These are phyloP conservation scores for Chymomyza amoena DNA, from an alignment of 2,888 invertebrate species.

Conservation along the genomic window DNA sequence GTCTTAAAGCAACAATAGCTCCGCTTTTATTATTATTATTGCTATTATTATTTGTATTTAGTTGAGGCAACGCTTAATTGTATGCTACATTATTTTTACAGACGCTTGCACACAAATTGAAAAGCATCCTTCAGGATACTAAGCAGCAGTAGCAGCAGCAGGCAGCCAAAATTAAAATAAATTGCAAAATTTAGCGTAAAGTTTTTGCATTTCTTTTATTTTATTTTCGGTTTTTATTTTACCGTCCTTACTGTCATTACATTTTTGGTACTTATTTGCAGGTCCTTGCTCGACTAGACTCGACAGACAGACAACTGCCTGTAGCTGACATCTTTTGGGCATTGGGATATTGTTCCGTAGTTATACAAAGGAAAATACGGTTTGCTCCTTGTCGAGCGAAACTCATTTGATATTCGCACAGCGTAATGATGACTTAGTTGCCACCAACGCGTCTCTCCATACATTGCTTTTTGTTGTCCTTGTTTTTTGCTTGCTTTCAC, in stretches of 20 bases:
- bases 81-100: slow-evolving; percentile 54
- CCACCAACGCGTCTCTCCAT: background rate
- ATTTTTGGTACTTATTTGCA: background rate
- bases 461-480: slow-evolving; percentile 3
- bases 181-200: slow-evolving; percentile 40
- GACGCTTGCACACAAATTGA: slow-evolving; percentile 42
- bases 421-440: slow-evolving; percentile 57
- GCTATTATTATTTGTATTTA: slow-evolving; percentile 7
- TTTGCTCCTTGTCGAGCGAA: slow-evolving; percentile 66
- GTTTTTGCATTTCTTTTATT: slow-evolving; percentile 5
- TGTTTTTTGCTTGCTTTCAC: slow-evolving; percentile 15
- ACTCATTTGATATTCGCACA: slow-evolving; percentile 65
- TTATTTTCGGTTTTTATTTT: background rate
- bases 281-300: background rate
- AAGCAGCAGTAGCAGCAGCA: slow-evolving; percentile 8
- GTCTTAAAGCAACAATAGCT: background rate
- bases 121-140: slow-evolving; percentile 14
- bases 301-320: slow-evolving; percentile 45
- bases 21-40: background rate
- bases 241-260: background rate
- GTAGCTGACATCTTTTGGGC: slow-evolving; percentile 39
- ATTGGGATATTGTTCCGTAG: slow-evolving; percentile 44
- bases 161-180: slow-evolving; percentile 63
- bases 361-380: slow-evolving; percentile 11
- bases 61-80: slow-evolving; percentile 61